Evolutionary conservation across 2,797 vertebrate genomes (phyloP).

Genomic region (Muraenolepis orangiensis): DNA sequence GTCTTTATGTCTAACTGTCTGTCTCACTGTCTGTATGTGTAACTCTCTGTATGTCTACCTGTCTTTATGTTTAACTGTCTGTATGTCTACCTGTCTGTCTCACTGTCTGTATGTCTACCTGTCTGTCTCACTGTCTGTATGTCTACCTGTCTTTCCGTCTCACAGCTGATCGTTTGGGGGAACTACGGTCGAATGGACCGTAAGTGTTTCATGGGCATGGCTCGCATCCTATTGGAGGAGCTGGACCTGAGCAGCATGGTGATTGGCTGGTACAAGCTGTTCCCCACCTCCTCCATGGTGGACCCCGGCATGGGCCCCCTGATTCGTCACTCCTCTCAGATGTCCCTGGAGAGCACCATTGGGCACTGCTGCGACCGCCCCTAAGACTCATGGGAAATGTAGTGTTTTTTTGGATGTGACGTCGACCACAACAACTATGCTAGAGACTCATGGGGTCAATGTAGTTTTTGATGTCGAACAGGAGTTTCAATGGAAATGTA

Average conservation of each 20-base stretch:
- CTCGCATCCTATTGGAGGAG: conserved; percentile 95
- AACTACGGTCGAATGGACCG: conserved; percentile 98
- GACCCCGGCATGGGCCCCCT: conserved; percentile 92
- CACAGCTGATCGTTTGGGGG: conserved; percentile 96
- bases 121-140: neutral
- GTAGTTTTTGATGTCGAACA: conserved; percentile 21
- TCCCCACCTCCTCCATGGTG: conserved; percentile 98
- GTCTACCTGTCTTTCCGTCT: neutral
- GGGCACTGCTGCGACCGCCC: conserved; percentile 94
- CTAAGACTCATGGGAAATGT: conserved; percentile 66
- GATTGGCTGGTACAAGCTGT: conserved; percentile 99
- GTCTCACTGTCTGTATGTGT: neutral
- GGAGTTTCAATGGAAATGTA: conserved; percentile 25
- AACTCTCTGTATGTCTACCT: neutral
- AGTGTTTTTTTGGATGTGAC: conserved; percentile 24
- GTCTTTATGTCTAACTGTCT: neutral
- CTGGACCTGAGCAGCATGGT: conserved; percentile 94
- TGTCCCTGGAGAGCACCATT: conserved; percentile 97
- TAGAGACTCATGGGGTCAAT: conserved; percentile 9
- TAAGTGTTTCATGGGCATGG: conserved; percentile 98
- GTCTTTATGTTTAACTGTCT: neutral
- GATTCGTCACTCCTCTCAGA: conserved; percentile 95
- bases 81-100: neutral
- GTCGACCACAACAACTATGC: conserved; percentile 5
- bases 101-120: neutral